Percentiles rank a stretch among this genome's conserved stretches.
Conservation (phyloP, 2,113 vertebrate genomes). For the Myanophis thanlyinensis region DNA sequence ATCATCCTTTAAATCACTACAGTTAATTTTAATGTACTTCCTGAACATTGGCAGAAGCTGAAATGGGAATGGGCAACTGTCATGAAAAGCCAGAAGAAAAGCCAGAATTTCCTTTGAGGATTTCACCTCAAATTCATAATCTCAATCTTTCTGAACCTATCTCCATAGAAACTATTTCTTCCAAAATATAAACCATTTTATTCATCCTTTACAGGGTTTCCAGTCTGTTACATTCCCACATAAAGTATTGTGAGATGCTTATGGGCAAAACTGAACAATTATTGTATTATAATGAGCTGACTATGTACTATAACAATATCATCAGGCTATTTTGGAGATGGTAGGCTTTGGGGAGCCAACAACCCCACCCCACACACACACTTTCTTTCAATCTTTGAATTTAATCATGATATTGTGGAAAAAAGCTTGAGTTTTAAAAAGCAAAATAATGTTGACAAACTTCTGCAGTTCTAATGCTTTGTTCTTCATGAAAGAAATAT, state of each 20-base stretch:
- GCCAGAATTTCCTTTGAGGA: background rate
- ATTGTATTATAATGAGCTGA: background rate
- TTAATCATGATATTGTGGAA: background rate
- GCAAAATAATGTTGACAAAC: background rate
- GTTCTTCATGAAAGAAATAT: background rate
- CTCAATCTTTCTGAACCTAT: background rate
- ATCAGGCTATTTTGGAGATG: background rate
- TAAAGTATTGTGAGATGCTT: background rate
- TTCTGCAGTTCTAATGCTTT: background rate
- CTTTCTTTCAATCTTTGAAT: background rate
- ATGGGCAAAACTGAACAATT: background rate
- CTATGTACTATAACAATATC: background rate
- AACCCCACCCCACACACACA: too few species aligned
- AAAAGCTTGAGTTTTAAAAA: background rate
- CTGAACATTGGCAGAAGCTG: background rate
- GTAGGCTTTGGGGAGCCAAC: background rate
- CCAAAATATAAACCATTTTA: background rate
- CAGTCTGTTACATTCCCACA: background rate
- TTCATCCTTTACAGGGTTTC: background rate
- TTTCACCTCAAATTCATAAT: background rate
- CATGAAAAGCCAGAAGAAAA: background rate
- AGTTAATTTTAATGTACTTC: background rate
- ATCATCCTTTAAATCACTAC: background rate
- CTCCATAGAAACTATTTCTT: background rate
- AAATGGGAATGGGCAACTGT: background rate